Conservation (phyloP, 2,113 vertebrate species). For the Pangasianodon gigas region DNA sequence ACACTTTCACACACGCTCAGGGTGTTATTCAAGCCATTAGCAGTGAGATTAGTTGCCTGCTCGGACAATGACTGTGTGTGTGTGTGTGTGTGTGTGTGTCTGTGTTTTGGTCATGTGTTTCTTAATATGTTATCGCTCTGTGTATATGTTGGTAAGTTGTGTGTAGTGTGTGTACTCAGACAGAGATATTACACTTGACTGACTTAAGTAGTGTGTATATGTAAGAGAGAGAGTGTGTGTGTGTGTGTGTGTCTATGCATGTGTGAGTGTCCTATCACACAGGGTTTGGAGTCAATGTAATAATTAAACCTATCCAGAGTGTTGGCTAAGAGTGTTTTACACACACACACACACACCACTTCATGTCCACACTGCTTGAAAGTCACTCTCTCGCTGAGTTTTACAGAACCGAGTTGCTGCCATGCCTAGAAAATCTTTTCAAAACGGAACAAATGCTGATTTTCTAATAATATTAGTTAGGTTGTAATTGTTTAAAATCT, state of each 20-base stretch:
- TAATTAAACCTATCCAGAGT: constrained; percentile 74
- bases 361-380: background rate
- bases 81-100: constrained; percentile 40
- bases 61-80: constrained; percentile 56
- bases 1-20: constrained; percentile 57
- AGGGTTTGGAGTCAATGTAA: constrained; percentile 67
- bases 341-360: constrained; percentile 6
- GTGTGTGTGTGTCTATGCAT: constrained; percentile 41
- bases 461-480: background rate
- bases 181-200: constrained; percentile 47
- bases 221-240: constrained; percentile 54
- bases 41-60: constrained; percentile 64
- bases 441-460: background rate
- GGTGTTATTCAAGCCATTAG: constrained; percentile 79
- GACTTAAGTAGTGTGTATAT: constrained; percentile 58
- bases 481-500: background rate
- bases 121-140: constrained; percentile 40
- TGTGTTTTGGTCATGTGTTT: constrained; percentile 31
- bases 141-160: constrained; percentile 21
- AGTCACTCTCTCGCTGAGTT: background rate
- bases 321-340: constrained; percentile 59
- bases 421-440: background rate
- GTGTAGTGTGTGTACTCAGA: constrained; percentile 42
- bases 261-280: constrained; percentile 50
- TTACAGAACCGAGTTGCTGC: background rate